phyloP scores from a whole-genome alignment of 2,888 invertebrate species.

The Dioctria linearis region DNA sequence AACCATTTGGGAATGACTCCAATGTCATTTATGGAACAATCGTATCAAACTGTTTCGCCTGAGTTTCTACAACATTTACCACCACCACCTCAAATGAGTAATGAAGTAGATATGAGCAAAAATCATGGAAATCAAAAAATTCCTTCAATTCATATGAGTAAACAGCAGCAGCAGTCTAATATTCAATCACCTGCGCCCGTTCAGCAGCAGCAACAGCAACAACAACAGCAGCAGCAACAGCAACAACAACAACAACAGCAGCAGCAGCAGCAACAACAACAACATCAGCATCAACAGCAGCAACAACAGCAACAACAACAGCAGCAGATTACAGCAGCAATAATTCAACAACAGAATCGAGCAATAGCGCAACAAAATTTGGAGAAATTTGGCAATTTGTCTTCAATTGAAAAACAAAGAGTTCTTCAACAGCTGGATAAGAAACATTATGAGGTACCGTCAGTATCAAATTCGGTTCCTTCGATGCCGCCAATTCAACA shows the following conservation, averaged over 20 bases:
- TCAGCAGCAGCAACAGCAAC: constrained; percentile 69
- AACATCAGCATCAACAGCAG: no score
- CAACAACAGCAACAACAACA: constrained; percentile 73
- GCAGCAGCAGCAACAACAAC: constrained; percentile 75
- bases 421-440: constrained; percentile 73
- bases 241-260: constrained; percentile 78
- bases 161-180: constrained; percentile 67
- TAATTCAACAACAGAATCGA: constrained; percentile 79
- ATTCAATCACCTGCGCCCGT: constrained; percentile 39
- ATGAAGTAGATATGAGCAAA: constrained; percentile 56
- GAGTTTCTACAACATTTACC: constrained; percentile 80
- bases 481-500: constrained; percentile 45
- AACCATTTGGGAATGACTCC: constrained; percentile 79
- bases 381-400: constrained; percentile 76
- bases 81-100: constrained; percentile 61
- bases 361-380: constrained; percentile 76
- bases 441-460: constrained; percentile 68
- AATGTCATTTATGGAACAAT: constrained; percentile 70
- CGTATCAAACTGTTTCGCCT: constrained; percentile 71
- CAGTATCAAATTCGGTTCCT: constrained; percentile 60
- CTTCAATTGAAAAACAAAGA: constrained; percentile 74
- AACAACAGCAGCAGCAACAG: constrained; percentile 77
- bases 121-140: constrained; percentile 55
- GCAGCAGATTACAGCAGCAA: constrained; percentile 76
- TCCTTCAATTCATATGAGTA: constrained; percentile 59